These are phyloP conservation scores for Xylophagus ater DNA, from an alignment of 2,888 invertebrate species.

Conservation along the genomic window DNA sequence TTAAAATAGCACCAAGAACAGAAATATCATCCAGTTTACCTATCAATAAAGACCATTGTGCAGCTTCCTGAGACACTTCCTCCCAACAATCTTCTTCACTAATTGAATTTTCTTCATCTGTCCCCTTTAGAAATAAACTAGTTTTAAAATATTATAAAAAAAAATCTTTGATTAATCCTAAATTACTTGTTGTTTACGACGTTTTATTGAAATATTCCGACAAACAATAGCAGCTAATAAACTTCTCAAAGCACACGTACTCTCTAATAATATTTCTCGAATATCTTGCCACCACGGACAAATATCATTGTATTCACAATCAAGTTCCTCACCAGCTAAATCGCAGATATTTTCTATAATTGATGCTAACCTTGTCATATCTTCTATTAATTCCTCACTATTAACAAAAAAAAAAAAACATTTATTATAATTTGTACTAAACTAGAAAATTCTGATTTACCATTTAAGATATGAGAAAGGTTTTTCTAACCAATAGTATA, in stretches of 20 bases:
- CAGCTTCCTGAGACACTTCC: slow-evolving; percentile 70
- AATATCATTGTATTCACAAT: slow-evolving; percentile 54
- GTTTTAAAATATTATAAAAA: not conserved
- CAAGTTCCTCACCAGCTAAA: slow-evolving; percentile 48
- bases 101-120: slow-evolving; percentile 32
- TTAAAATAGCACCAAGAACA: slow-evolving; percentile 52
- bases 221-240: slow-evolving; percentile 75
- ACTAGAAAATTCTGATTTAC: slow-evolving; percentile 19
- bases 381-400: slow-evolving; percentile 39
- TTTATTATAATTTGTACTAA: slow-evolving; percentile 7
- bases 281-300: slow-evolving; percentile 77
- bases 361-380: slow-evolving; percentile 57
- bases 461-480: slow-evolving; percentile 38
- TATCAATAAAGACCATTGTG: slow-evolving; percentile 76
- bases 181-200: slow-evolving; percentile 26
- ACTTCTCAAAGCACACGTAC: slow-evolving; percentile 63
- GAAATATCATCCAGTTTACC: slow-evolving; percentile 84
- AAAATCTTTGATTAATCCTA: slow-evolving; percentile 20
- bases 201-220: slow-evolving; percentile 53
- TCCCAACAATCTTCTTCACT: slow-evolving; percentile 62
- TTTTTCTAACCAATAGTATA: slow-evolving; percentile 60
- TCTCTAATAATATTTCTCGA: slow-evolving; percentile 58
- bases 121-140: slow-evolving; percentile 21
- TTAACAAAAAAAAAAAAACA: slow-evolving; percentile 31
- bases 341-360: slow-evolving; percentile 55